Base-by-base conservation (phyloP, 2,113 vertebrate genomes). In the Mastomys natalensis region DNA sequence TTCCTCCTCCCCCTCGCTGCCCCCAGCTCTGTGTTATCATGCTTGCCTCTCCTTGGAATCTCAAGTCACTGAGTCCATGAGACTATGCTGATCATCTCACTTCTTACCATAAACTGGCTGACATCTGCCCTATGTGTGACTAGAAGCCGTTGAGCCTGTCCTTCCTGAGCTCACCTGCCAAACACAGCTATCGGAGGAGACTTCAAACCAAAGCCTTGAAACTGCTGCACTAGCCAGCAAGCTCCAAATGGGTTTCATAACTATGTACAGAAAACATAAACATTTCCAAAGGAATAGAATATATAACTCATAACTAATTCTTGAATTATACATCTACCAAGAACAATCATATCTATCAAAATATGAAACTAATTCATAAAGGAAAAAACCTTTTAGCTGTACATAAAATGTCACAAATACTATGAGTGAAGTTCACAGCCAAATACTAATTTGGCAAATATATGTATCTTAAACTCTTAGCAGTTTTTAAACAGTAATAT, bases 271-370 rank as follows among this genome's bases (percentile, higher is more conserved):
- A 93, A 97, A 90, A 78, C 17, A 7, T 37, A 85, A 93, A 91
- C 37, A 92, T 51, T 93, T 72, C 86, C 45, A 92, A 82, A 90
- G 92, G n/a, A 93, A 74, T 51, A 91, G 91, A 93, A 96, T 80
- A 89, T 16, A 40, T 86, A 78, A 91, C 13, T 48, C 92, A 68
- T 72, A 91, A 94, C 3, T 88, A 70, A n/a, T 86, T 21, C n/a
- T 62, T 93, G 34, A 24, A 87, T 82, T 84, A 55, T 37, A 34
- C 53, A 78, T 19, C 48, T 74, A 53, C 51, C 31, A 72, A 53
- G 43, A 94, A 81, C 40, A 93, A 82, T 48, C 84, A 80, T 80
- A 37, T 6, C 58, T 73, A 64, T 40, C 51, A 58, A 89, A 89
- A n/a, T 51, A 89, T 81, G 72, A 93, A 62, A 62, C 64, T 43